A percentile compares a stretch with the other conserved stretches of the same genome.
Conservation (phyloP, 2,797 vertebrate species). For the Rachycentron canadum region DNA sequence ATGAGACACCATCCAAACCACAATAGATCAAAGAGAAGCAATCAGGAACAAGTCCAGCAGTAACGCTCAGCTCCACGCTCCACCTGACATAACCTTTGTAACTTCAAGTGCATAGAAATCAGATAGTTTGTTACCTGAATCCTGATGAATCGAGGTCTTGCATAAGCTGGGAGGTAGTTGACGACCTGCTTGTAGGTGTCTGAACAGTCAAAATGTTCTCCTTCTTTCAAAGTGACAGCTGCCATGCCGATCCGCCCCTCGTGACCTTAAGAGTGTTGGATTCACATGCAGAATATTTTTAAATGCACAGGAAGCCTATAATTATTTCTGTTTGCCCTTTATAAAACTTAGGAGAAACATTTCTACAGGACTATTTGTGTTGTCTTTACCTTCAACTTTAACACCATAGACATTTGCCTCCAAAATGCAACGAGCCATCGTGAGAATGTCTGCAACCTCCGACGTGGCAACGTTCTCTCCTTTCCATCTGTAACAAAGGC, state of each 20-base stretch:
- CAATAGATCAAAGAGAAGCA: background rate
- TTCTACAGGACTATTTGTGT: background rate
- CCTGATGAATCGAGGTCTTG: conserved; percentile 90
- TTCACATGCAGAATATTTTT: background rate
- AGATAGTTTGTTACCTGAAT: conserved; percentile 85
- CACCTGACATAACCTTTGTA: background rate
- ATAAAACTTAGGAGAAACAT: background rate
- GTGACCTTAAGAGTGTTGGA: conserved; percentile 80
- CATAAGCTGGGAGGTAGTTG: conserved; percentile 88
- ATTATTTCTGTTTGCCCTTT: background rate
- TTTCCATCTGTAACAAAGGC: conserved; percentile 89
- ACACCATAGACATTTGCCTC: conserved; percentile 94
- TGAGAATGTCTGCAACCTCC: conserved; percentile 89
- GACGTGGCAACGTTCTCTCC: conserved; percentile 95
- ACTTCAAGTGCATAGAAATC: background rate
- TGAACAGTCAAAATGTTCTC: conserved; percentile 84
- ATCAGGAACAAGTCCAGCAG: background rate
- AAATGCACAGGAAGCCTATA: background rate
- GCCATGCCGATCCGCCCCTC: conserved; percentile 94
- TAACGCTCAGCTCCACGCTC: background rate
- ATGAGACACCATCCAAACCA: too few relatives aligned
- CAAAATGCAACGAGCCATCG: conserved; percentile 81
- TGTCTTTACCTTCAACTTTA: conserved; percentile 87
- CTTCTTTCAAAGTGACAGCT: conserved; percentile 85
- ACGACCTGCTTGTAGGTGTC: conserved; percentile 82